These are phyloP conservation scores for Drosophila nr. perissopoda DNA, from an alignment of 2,888 invertebrate genomes.

Conservation along the genomic window DNA sequence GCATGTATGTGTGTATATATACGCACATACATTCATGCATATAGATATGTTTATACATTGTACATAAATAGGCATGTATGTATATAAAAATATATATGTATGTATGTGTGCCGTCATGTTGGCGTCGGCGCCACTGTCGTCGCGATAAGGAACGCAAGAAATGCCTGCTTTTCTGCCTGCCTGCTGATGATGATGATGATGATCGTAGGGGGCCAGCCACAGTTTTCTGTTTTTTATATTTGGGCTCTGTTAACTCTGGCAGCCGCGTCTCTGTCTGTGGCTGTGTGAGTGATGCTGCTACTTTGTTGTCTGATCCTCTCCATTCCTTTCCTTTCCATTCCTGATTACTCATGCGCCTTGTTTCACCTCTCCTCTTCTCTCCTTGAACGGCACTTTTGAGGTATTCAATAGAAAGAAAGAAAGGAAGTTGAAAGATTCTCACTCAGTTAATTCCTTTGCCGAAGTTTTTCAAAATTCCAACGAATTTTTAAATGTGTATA, in stretches of 20 bases:
- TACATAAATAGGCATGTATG: slow-evolving; percentile 14
- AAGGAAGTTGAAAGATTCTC: neutral
- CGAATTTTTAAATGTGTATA: neutral
- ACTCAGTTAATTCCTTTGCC: neutral
- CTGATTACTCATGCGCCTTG: slow-evolving; percentile 55
- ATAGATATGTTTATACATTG: slow-evolving; percentile 4
- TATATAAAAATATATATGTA: slow-evolving; percentile 20
- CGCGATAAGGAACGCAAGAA: slow-evolving; percentile 77
- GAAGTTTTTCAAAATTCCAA: neutral
- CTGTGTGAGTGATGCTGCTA: slow-evolving; percentile 52
- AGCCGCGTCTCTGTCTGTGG: slow-evolving; percentile 32
- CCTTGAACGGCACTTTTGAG: neutral
- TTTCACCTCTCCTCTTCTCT: neutral
- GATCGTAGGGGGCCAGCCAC: slow-evolving; percentile 47
- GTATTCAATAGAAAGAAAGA: neutral
- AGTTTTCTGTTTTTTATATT: slow-evolving; percentile 49
- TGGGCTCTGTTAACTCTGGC: slow-evolving; percentile 47
- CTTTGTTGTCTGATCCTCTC: slow-evolving; percentile 25
- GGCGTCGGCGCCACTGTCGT: slow-evolving; percentile 75
- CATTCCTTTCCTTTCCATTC: slow-evolving; percentile 13
- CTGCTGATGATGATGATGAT: slow-evolving; percentile 45
- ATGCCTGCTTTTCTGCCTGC: slow-evolving; percentile 62
- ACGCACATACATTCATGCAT: slow-evolving; percentile 8
- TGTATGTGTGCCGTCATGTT: slow-evolving; percentile 71
- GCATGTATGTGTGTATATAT: slow-evolving; percentile 28